Conservation (phyloP, 1,140 invertebrate genomes). For the Drosophila serrata region DNA sequence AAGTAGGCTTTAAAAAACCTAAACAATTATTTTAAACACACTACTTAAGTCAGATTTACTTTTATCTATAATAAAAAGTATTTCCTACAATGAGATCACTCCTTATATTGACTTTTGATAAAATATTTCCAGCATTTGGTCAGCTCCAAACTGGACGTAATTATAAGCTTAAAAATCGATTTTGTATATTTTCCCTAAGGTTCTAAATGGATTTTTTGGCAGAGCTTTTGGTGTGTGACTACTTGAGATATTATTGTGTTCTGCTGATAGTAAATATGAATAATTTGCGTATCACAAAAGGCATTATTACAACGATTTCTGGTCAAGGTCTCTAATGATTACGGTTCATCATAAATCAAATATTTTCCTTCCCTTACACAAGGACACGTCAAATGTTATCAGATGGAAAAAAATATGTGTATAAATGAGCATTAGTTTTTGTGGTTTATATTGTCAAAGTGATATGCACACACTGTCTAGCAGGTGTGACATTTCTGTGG, state of each 20-base stretch:
- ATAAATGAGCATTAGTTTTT: conserved; percentile 19
- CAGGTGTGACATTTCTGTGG: conserved; percentile 1
- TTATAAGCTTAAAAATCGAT: conserved; percentile 52
- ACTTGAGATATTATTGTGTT: conserved; percentile 20
- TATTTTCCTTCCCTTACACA: not conserved
- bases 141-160: conserved; percentile 42
- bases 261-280: conserved; percentile 21
- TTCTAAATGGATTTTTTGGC: conserved; percentile 12
- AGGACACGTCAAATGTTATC: conserved; percentile 25
- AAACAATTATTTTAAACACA: conserved; percentile 13
- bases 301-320: conserved; percentile 30
- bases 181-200: conserved; percentile 5
- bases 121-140: conserved; percentile 32
- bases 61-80: conserved; percentile 1
- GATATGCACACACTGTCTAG: conserved; percentile 17
- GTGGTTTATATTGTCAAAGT: conserved; percentile 23
- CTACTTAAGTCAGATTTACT: conserved; percentile 1
- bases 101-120: conserved; percentile 18
- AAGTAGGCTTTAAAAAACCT: conserved; percentile 2
- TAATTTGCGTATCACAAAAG: conserved; percentile 12
- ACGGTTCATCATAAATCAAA: conserved; percentile 21
- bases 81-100: conserved; percentile 29
- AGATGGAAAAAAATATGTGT: conserved; percentile 14
- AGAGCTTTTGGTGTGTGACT: not conserved
- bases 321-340: conserved; percentile 27